phyloP scores from a whole-genome alignment of 2,888 invertebrate species.

The Harpalus rubripes region DNA sequence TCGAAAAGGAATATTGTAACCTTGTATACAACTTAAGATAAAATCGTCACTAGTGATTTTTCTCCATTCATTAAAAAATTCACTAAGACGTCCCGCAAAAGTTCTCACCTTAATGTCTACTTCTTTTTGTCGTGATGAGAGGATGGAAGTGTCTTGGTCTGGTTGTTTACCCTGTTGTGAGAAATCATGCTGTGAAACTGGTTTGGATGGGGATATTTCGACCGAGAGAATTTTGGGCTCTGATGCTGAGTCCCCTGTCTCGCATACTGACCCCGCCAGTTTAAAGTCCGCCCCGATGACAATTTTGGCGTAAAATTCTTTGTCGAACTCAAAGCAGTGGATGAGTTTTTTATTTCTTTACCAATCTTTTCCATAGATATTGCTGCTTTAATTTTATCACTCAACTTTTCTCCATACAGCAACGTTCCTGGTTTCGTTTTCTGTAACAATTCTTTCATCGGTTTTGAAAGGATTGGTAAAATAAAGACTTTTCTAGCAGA shows the following conservation, averaged over 20 bases:
- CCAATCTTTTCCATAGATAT: constrained; percentile 68
- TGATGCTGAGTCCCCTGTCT: constrained; percentile 33
- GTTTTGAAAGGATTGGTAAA: constrained; percentile 66
- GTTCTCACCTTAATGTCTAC: constrained; percentile 16
- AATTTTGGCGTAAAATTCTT: neutral
- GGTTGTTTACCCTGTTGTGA: neutral
- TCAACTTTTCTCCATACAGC: constrained; percentile 68
- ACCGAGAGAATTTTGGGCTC: constrained; percentile 12
- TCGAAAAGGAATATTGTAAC: constrained; percentile 63
- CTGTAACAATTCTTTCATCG: constrained; percentile 66
- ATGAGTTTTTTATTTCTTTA: constrained; percentile 57
- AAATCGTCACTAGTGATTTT: constrained; percentile 65
- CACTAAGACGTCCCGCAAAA: constrained; percentile 64
- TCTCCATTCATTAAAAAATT: constrained; percentile 63
- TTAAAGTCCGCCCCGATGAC: constrained; percentile 29
- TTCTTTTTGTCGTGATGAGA: neutral
- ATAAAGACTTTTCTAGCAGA: constrained; percentile 68
- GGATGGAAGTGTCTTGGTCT: neutral
- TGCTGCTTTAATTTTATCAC: constrained; percentile 67
- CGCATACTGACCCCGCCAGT: constrained; percentile 43
- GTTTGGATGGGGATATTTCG: neutral
- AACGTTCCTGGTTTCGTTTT: constrained; percentile 61
- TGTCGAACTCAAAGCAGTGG: neutral
- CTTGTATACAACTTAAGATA: constrained; percentile 56
- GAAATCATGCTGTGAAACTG: neutral